Conservation (phyloP, 2,888 invertebrate species). For the Isoperla grammatica region DNA sequence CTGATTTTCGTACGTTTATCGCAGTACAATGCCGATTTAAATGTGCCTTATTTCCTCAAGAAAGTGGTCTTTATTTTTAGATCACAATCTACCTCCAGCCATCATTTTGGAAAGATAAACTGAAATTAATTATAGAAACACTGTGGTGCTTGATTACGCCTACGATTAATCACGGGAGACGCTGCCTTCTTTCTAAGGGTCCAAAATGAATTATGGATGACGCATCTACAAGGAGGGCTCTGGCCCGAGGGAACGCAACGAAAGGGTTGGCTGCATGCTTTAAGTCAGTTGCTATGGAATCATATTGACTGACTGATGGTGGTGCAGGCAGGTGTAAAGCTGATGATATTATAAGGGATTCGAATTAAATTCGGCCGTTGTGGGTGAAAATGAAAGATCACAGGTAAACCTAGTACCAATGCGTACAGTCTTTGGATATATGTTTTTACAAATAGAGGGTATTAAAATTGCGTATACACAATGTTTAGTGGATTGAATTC, state of each 20-base stretch:
- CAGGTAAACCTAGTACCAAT: too few species aligned
- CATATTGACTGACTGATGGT: constrained; percentile 8
- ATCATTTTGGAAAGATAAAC: constrained; percentile 19
- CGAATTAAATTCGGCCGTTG: too few species aligned
- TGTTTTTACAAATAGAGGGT: too few species aligned
- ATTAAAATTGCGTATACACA: too few species aligned
- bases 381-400: too few species aligned
- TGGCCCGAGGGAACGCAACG: background rate
- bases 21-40: too few species aligned
- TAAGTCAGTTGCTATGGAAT: constrained; percentile 7
- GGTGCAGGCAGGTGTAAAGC: background rate
- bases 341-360: background rate
- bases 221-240: background rate
- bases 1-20: too few species aligned
- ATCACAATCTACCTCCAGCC: too few species aligned
- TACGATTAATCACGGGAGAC: constrained; percentile 25
- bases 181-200: constrained; percentile 9
- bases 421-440: too few species aligned
- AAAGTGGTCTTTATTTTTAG: too few species aligned
- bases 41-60: too few species aligned
- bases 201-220: constrained; percentile 23
- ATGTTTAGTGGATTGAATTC: too few species aligned
- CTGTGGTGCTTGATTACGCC: constrained; percentile 23
- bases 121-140: constrained; percentile 26
- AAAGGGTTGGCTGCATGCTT: constrained; percentile 1